phyloP scores from a whole-genome alignment of 2,797 vertebrate species.

The Clarias pachynema region DNA sequence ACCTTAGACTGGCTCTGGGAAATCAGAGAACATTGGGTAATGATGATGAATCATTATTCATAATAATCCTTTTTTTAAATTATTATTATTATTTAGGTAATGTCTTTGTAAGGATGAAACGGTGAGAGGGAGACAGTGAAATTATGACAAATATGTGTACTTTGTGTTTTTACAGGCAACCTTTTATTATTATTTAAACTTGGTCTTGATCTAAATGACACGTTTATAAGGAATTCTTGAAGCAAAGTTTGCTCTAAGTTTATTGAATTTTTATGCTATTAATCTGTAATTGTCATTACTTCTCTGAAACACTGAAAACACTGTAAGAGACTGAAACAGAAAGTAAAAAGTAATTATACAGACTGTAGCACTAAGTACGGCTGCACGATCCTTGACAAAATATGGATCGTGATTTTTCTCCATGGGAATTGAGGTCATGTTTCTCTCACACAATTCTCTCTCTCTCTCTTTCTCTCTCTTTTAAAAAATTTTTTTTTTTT shows the following conservation, averaged over 20 bases:
- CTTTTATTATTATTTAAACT: background rate
- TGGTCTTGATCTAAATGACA: background rate
- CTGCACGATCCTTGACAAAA: too few relatives aligned
- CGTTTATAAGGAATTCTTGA: background rate
- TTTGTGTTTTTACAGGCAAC: background rate
- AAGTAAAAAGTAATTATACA: background rate
- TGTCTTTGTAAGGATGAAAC: too few relatives aligned
- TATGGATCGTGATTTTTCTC: too few relatives aligned
- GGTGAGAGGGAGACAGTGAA: background rate
- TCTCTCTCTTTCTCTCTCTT: too few relatives aligned
- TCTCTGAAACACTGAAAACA: too few relatives aligned
- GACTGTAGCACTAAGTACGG: background rate
- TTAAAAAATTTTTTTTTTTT: too few relatives aligned
- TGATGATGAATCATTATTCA: background rate
- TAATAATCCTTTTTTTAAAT: background rate
- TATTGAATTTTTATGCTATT: too few relatives aligned
- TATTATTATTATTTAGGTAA: background rate
- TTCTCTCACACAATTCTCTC: too few relatives aligned
- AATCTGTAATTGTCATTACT: too few relatives aligned
- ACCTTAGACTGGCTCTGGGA: constrained; percentile 89
- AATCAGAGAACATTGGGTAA: constrained; percentile 78
- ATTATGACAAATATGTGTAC: background rate
- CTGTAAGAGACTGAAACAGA: background rate
- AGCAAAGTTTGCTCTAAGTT: too few relatives aligned
- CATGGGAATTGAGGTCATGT: too few relatives aligned